Base-by-base conservation (phyloP, 2,797 vertebrate genomes). In the Galago senegalensis region DNA sequence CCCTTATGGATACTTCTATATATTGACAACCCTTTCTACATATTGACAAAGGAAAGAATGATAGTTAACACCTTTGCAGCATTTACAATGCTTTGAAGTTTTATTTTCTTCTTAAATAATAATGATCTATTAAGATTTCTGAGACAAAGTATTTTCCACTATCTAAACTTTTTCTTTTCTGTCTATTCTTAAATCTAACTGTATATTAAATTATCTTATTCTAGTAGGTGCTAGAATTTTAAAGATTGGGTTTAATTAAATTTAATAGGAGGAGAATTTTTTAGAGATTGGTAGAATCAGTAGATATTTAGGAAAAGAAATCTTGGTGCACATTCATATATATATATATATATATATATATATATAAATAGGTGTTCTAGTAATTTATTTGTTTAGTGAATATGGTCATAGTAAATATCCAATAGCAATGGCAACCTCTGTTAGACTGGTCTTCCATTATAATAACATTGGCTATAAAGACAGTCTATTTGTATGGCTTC, bases 31-130 rank as follows among this genome's bases (percentile, higher is more conserved):
- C 1, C 43, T 91, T 96, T 91, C 53, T 89, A 83, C 14, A 60
- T 65, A 69, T 67, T 31, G 63, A 58, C 9, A 86, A 91, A 83
- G 40, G 6, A 70, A 65, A 75, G 60, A 65, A 65, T 20, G 8
- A 75, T 49, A 69, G n/a, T 5, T 61, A 43, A 79, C 73, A 21
- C 13, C 5, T 95, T 86, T 87, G 49, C 9, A 56, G 16, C 61
- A 89, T 60, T 93, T 67, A 69, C 1, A 80, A 31, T 75, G 9
- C 18, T 82, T 93, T 75, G 34, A 94, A 17, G 25, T 79, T 96
- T 85, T 76, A 72, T 40, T 94, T 93, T 95, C 34, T 75, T 85
- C 11, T 82, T 63, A 75, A 95, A 72, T 86, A 53, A 72, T 65
- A 63, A 83, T 75, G 27, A 77, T 67, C 87, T 87, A 75, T 86